Evolutionary conservation across 2,797 vertebrate species (phyloP).

Genomic region (Arctocebus calabarensis): DNA sequence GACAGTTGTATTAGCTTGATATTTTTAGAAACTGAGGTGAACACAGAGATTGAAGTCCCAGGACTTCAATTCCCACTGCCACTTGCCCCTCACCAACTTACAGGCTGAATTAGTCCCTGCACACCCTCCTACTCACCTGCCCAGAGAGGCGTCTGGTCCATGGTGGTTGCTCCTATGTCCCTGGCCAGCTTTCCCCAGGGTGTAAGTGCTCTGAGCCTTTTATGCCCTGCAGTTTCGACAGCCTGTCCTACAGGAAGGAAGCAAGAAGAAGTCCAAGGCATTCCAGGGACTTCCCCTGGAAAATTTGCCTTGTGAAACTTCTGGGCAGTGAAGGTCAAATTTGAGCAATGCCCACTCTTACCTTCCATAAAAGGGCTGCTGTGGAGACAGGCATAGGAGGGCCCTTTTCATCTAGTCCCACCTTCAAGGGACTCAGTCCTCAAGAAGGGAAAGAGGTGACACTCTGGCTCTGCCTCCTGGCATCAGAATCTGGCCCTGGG

Average conservation of each 20-base stretch:
- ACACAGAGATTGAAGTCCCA: background rate
- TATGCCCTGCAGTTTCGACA: background rate
- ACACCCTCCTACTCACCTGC: background rate
- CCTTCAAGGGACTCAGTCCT: background rate
- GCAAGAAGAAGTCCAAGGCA: background rate
- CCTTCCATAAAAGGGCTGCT: background rate
- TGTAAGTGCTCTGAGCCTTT: background rate
- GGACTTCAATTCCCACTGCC: background rate
- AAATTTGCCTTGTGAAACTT: conserved; percentile 1
- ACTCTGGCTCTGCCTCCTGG: background rate
- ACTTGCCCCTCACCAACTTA: background rate
- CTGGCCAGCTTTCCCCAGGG: background rate
- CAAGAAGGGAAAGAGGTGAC: background rate
- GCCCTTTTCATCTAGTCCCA: background rate
- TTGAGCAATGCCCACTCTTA: background rate
- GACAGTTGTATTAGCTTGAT: background rate
- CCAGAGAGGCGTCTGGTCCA: conserved; percentile 42
- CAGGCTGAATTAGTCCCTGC: background rate
- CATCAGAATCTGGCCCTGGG: background rate
- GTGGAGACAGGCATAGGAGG: background rate
- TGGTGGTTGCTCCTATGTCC: background rate
- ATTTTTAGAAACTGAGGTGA: background rate
- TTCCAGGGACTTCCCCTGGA: background rate
- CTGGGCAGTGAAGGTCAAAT: background rate
- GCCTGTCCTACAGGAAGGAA: conserved; percentile 5